Conservation (phyloP, 2,888 invertebrate species). For the Acleris laterana region DNA sequence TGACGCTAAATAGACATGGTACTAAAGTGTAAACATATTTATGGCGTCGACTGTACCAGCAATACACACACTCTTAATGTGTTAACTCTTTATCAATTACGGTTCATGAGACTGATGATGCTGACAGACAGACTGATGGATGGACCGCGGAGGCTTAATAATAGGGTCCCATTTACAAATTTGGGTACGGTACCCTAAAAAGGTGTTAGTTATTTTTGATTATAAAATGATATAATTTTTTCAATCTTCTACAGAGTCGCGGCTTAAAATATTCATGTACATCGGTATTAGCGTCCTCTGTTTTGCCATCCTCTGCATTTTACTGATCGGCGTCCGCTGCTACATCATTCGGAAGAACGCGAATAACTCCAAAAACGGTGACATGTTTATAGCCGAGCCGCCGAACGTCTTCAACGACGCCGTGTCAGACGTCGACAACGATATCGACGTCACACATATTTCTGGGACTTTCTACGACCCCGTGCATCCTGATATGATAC, state of each 20-base stretch:
- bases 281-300: slow-evolving; percentile 54
- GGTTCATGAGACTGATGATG: too few species aligned
- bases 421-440: slow-evolving; percentile 75
- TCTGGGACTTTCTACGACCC: slow-evolving; percentile 79
- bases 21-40: too few species aligned
- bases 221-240: slow-evolving; percentile 2
- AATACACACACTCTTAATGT: too few species aligned
- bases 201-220: not conserved
- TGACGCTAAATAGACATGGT: too few species aligned
- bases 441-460: slow-evolving; percentile 74
- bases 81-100: too few species aligned
- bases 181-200: too few species aligned
- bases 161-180: too few species aligned
- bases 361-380: slow-evolving; percentile 68
- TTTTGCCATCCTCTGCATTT: slow-evolving; percentile 51
- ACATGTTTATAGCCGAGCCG: slow-evolving; percentile 76
- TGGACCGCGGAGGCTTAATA: too few species aligned
- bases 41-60: too few species aligned
- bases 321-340: slow-evolving; percentile 57
- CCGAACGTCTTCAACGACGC: slow-evolving; percentile 76
- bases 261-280: slow-evolving; percentile 49
- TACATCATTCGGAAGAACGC: slow-evolving; percentile 56
- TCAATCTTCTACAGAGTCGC: slow-evolving; percentile 51
- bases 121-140: too few species aligned
- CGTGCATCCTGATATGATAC: slow-evolving; percentile 76